Evolutionary conservation across 2,888 invertebrate genomes (phyloP).

Genomic region (Ditula angustiorana): DNA sequence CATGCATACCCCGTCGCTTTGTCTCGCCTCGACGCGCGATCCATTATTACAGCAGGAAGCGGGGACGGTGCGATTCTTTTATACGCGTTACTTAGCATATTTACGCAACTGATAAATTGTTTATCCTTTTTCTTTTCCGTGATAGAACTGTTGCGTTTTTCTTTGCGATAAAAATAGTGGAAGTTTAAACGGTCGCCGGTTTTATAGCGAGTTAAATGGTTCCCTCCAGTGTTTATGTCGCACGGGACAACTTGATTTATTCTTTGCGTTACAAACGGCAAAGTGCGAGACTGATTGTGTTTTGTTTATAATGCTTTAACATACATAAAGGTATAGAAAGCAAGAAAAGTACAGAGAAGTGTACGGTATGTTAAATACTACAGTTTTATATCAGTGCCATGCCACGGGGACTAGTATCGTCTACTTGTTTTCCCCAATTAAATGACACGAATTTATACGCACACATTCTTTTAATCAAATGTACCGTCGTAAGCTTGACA

Average conservation of each 20-base stretch:
- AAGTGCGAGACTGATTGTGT: not conserved
- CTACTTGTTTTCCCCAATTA: too few species aligned
- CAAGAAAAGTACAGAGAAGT: not conserved
- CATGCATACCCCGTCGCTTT: conserved; percentile 61
- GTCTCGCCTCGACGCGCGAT: conserved; percentile 82
- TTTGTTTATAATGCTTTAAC: not conserved
- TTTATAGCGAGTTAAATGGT: not conserved
- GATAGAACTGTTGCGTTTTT: conserved; percentile 76
- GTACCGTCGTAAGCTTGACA: too few species aligned
- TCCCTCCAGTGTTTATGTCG: not conserved
- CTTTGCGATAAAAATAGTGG: conserved; percentile 57
- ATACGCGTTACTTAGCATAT: conserved; percentile 77
- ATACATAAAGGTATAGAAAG: not conserved
- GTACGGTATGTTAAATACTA: not conserved
- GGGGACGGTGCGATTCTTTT: conserved; percentile 61
- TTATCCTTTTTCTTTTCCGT: conserved; percentile 72
- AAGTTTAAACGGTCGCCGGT: conserved; percentile 19
- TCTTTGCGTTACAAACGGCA: not conserved
- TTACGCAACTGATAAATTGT: conserved; percentile 77
- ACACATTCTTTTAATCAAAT: too few species aligned
- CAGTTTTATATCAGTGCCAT: not conserved
- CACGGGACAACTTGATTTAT: conserved; percentile 1
- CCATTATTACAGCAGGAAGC: conserved; percentile 77
- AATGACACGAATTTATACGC: too few species aligned
- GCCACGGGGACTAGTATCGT: too few species aligned